A percentile compares a stretch with the other conserved stretches of the same genome.
Evolutionary conservation across 2,797 vertebrate species (phyloP).

Genomic region (Sebastes cheni): DNA sequence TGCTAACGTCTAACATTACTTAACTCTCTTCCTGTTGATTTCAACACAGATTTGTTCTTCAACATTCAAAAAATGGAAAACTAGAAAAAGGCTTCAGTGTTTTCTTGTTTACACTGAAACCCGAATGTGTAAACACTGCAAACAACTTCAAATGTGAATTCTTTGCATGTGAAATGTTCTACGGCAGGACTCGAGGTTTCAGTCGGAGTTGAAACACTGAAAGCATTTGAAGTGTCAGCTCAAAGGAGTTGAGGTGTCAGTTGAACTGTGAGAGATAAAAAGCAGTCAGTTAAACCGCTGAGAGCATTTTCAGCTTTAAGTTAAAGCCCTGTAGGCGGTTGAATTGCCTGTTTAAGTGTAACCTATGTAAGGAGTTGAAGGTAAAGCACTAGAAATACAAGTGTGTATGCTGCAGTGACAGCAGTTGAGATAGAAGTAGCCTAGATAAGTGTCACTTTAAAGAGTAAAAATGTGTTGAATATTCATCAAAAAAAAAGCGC

Average conservation of each 20-base stretch:
- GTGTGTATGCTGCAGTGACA: neutral
- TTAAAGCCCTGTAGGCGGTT: neutral
- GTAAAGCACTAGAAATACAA: neutral
- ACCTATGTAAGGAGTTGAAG: conserved; percentile 9
- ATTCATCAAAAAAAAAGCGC: neutral
- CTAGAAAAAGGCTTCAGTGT: neutral
- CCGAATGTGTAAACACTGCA: neutral
- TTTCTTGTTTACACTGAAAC: neutral
- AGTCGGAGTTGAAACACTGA: neutral
- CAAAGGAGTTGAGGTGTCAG: neutral
- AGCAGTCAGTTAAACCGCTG: neutral
- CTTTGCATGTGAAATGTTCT: neutral
- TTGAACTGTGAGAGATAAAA: neutral
- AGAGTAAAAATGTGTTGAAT: neutral
- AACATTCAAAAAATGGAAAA: neutral
- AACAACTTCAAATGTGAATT: neutral
- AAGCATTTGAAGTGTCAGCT: neutral
- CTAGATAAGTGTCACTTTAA: conserved; percentile 20
- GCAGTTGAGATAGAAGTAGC: neutral
- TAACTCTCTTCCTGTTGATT: too few relatives aligned
- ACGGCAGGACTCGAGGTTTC: too few relatives aligned
- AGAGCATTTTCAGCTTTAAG: neutral
- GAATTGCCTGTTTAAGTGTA: neutral
- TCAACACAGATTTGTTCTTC: too few relatives aligned
- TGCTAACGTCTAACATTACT: too few relatives aligned